phyloP scores from a whole-genome alignment of 2,113 vertebrate species.

The Haplotaxodon microlepis region DNA sequence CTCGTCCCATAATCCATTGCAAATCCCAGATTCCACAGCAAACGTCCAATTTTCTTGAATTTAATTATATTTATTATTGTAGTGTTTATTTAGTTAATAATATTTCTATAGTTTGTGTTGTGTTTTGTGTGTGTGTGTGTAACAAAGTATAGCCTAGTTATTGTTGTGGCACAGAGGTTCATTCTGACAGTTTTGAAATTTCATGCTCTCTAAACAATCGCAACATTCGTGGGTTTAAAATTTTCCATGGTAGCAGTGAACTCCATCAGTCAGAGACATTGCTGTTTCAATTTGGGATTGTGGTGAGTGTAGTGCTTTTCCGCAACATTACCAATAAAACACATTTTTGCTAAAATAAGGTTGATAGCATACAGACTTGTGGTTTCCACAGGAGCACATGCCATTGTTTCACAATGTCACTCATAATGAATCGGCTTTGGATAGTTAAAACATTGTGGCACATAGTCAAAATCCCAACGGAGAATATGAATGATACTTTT shows the following conservation, averaged over 20 bases:
- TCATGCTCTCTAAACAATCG: not conserved
- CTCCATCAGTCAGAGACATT: not conserved
- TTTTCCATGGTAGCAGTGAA: not conserved
- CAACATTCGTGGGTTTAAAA: not conserved
- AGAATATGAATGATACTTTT: not conserved
- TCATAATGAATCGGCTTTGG: not conserved
- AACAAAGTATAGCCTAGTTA: not conserved
- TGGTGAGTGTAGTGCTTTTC: not conserved
- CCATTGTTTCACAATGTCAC: not conserved
- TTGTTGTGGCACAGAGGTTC: not conserved
- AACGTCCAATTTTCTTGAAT: not conserved
- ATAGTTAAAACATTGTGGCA: not conserved
- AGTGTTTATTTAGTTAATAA: not conserved
- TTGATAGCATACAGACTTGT: not conserved
- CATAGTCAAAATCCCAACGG: not conserved
- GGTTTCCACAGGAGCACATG: not conserved
- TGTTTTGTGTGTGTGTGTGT: not conserved
- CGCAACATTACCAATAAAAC: not conserved
- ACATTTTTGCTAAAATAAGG: not conserved
- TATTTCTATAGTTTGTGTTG: not conserved
- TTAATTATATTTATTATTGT: not conserved
- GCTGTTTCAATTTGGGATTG: not conserved
- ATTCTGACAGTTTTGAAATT: not conserved
- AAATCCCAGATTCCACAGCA: not conserved
- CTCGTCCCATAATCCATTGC: not conserved